A percentile compares a stretch with the other conserved stretches of the same genome.
Conservation (phyloP, 2,797 vertebrate genomes). For the Lacerta viridis region DNA sequence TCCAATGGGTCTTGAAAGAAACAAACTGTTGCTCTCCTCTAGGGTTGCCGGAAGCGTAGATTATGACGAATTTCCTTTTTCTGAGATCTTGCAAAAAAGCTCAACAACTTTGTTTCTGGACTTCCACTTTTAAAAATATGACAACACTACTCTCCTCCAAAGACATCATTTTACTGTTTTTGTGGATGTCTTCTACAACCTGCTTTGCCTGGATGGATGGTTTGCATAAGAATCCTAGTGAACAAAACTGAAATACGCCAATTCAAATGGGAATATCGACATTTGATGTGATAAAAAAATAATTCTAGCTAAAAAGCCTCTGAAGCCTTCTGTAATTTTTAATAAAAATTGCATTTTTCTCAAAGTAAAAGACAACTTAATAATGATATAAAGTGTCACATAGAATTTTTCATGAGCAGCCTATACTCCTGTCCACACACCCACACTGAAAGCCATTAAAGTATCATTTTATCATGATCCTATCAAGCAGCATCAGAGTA, state of each 20-base stretch:
- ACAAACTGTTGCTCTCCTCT: background rate
- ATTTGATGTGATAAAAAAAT: slow-evolving; percentile 21
- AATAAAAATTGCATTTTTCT: slow-evolving; percentile 51
- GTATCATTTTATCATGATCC: slow-evolving; percentile 37
- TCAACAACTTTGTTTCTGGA: too few species aligned
- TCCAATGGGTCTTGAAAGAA: slow-evolving; percentile 13
- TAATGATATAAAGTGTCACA: slow-evolving; percentile 33
- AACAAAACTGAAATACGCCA: slow-evolving; percentile 35
- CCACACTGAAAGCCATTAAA: slow-evolving; percentile 48
- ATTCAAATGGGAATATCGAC: slow-evolving; percentile 47
- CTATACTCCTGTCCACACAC: slow-evolving; percentile 48
- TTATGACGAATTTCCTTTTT: too few species aligned
- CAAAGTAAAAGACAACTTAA: slow-evolving; percentile 42
- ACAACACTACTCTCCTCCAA: too few species aligned
- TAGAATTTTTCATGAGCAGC: slow-evolving; percentile 45
- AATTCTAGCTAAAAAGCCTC: slow-evolving; percentile 46
- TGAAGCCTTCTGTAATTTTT: slow-evolving; percentile 44
- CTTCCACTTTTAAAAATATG: too few species aligned
- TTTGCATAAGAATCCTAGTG: slow-evolving; percentile 40
- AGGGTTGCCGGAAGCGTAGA: too few species aligned
- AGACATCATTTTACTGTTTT: background rate
- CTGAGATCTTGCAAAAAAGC: too few species aligned
- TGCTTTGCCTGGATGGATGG: slow-evolving; percentile 14
- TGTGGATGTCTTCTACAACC: slow-evolving; percentile 3
- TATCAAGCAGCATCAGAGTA: slow-evolving; percentile 41